Evolutionary conservation across 2,113 vertebrate genomes (phyloP).

Genomic region (Sciurus niger): DNA sequence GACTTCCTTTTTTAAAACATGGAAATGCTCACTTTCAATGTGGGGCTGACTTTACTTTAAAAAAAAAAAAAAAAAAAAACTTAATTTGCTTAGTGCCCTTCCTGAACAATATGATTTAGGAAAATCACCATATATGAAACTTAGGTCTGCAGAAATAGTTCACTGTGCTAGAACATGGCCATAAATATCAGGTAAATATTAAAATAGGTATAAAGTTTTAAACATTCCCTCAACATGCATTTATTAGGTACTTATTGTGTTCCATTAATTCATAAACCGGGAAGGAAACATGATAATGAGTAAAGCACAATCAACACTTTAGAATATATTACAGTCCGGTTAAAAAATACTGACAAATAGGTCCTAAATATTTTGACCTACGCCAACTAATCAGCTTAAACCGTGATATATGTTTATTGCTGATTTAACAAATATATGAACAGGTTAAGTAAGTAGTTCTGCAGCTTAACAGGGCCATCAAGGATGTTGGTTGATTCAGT

Average conservation of each 20-base stretch:
- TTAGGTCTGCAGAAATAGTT: not conserved
- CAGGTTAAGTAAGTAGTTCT: not conserved
- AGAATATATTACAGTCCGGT: not conserved
- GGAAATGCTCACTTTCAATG: conserved; percentile 14
- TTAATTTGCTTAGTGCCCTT: not conserved
- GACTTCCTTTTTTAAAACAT: not conserved
- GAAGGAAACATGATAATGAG: not conserved
- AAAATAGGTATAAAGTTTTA: not conserved
- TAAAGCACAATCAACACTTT: not conserved
- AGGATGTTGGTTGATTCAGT: not conserved
- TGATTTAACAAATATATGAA: conserved; percentile 5
- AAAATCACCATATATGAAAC: not conserved
- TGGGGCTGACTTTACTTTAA: not conserved
- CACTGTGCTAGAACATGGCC: not conserved
- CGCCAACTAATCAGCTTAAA: not conserved
- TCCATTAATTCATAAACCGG: not conserved
- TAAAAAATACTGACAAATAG: not conserved
- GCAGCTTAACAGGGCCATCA: not conserved
- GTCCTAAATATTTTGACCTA: not conserved
- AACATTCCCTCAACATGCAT: not conserved
- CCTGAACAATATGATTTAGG: conserved; percentile 25
- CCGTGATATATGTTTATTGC: not conserved
- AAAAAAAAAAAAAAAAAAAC: not conserved
- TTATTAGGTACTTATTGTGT: not conserved
- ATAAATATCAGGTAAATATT: not conserved